Evolutionary conservation across 2,888 invertebrate genomes (phyloP), one percentile per base, ranked within the genome.

Genomic region (Scaptomyza caliginosa): DNA sequence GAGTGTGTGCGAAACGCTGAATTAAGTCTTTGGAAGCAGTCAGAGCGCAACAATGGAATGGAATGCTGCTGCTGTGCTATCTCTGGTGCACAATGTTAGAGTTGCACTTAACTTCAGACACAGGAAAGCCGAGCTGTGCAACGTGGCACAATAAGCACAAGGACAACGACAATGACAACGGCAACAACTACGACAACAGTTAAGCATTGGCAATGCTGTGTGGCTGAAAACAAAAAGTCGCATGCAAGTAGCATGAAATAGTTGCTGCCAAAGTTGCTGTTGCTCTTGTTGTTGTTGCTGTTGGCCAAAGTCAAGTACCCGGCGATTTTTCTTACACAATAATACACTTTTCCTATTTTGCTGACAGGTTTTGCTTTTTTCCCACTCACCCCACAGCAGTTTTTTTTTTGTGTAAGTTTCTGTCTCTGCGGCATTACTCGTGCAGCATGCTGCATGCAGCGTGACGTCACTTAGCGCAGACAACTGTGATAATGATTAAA

Each of bases 401-500:
- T 38, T 48, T 42, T 60, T 50, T 17, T 16, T 32, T n/a, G n/a
- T n/a, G n/a, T n/a, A n/a, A n/a, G n/a, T 16, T 17, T 40, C 43
- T 49, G n/a, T 30, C 49, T 46, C 54, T 57, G 62, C 45, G 21
- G 28, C 48, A 50, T 69, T 64, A 57, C 54, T 45, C 54, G 62
- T 59, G 32, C 26, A 23, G 49, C 56, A 51, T 56, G 58, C 72
- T 63, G 56, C 64, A 48, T 42, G 52, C 51, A 24, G 17, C 66
- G 52, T 80, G 74, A 77, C 79, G 88, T 78, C 89, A 88, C 88
- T 89, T 89, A 82, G 84, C 75, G 83, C 88, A 89, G 86, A 89
- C 79, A 83, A 72, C 88, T 88, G 88, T 77, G 89, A 88, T 89
- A 89, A 89, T 88, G 89, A 89, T 88, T 79, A 89, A 88, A 89